phyloP scores from a whole-genome alignment of 1,140 invertebrate species.

The Triops longicaudatus region DNA sequence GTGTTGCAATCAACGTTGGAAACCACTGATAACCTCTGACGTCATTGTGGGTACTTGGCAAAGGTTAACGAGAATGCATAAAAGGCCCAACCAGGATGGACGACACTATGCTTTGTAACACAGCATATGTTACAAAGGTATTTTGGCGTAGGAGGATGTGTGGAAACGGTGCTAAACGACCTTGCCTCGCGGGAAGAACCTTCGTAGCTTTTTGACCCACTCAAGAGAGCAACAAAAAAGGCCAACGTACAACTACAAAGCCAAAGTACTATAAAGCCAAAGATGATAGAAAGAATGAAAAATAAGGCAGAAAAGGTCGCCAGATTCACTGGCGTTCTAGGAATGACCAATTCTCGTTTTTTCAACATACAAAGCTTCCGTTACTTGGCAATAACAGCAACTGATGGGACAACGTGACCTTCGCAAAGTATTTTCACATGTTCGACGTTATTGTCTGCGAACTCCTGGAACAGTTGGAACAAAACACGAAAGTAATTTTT shows the following conservation, averaged over 20 bases:
- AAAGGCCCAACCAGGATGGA: too few relatives aligned
- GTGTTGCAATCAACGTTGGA: too few relatives aligned
- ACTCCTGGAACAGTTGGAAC: constrained; percentile 29
- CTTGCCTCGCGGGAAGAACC: neutral
- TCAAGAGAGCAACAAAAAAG: neutral
- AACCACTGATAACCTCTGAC: too few relatives aligned
- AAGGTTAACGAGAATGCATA: too few relatives aligned
- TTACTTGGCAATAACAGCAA: constrained; percentile 17
- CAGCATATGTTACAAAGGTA: too few relatives aligned
- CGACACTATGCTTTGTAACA: too few relatives aligned
- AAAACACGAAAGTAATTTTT: constrained; percentile 21
- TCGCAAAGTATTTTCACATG: constrained; percentile 46
- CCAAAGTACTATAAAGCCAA: neutral
- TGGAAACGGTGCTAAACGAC: neutral
- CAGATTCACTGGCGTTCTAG: neutral
- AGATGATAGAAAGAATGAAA: neutral
- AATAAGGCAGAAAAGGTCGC: neutral
- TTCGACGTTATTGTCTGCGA: constrained; percentile 37
- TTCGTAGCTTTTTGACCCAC: neutral
- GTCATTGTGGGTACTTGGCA: too few relatives aligned
- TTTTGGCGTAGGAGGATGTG: neutral
- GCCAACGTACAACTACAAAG: too few relatives aligned
- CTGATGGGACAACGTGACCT: constrained; percentile 43
- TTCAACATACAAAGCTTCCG: neutral
- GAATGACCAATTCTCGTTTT: neutral